Evolutionary conservation across 1,140 invertebrate genomes (phyloP), one percentile per base, ranked within the genome.

Genomic region (Leptonema lineaticorne): DNA sequence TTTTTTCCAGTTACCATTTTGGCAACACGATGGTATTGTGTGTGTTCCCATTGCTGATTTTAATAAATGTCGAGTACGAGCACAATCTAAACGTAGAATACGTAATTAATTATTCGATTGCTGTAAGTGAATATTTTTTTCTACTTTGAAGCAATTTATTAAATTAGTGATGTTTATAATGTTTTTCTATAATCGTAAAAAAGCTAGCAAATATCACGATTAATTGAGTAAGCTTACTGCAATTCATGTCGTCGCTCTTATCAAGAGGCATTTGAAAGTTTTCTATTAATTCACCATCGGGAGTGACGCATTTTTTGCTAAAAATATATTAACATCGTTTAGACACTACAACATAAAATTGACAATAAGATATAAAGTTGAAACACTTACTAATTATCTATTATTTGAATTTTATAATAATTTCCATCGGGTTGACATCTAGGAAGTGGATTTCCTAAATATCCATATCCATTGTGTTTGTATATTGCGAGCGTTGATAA

Each of bases 1-100:
- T 0, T 68, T 53, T 65, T 82, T 74, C 74, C 85, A 88, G 75
- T 86, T 88, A 11, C 88, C 88, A 76, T 85, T 86, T 20, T 68
- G 64, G 70, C 83, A 84, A 71, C 87, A 89, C 0, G 76, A 71
- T 0, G 86, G 86, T 58, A 80, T 75, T 70, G 85, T 83, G 0
- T 69, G 50, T 1, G 77, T 73, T 11, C 56, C 65, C 20, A 57
- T 65, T 4, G 67, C 48, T 26, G 74, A 46, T 7, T 71, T 72
- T 75, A 87, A 79, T 1, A 86, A 58, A 30, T 75, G 70, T 7
- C 75, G 74, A 8, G 85, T 82, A 67, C 82, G 74, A 3, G 85
- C 84, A 74, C 86, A 88, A 75, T 87, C 86, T 88, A 75, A 4
- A 75, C 77, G 68, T 14, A 30, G 2, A 28, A 59, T 11, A 53